Evolutionary conservation across 2,888 invertebrate species (phyloP).

Genomic region (Dasypogon diadema): DNA sequence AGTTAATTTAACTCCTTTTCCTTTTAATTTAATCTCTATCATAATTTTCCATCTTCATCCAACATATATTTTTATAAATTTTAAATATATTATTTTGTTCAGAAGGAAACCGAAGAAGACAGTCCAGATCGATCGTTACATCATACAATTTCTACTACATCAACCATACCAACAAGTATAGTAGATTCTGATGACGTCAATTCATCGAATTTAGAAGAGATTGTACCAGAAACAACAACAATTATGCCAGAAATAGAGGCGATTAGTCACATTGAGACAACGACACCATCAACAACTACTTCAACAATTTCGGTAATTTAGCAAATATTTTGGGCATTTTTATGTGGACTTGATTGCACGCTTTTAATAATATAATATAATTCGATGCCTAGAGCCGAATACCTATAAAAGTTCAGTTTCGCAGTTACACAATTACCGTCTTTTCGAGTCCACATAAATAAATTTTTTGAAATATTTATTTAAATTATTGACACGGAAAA

Average conservation of each 20-base stretch:
- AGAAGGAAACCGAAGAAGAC: slow-evolving; percentile 8
- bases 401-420: too few species aligned
- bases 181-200: neutral
- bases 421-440: too few species aligned
- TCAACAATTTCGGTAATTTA: slow-evolving; percentile 37
- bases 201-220: slow-evolving; percentile 22
- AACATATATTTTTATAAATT: neutral
- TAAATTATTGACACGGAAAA: too few species aligned
- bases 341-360: too few species aligned
- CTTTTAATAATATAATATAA: too few species aligned
- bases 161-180: slow-evolving; percentile 22
- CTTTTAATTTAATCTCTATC: too few species aligned
- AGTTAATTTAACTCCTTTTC: slow-evolving; percentile 29
- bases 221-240: slow-evolving; percentile 40
- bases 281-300: slow-evolving; percentile 19
- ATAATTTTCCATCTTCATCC: too few species aligned
- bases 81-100: neutral
- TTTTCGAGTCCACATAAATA: too few species aligned
- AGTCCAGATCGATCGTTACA: slow-evolving; percentile 8
- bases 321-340: too few species aligned
- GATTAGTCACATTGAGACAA: slow-evolving; percentile 11
- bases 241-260: slow-evolving; percentile 26
- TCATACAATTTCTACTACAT: neutral
- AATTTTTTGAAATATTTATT: too few species aligned
- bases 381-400: too few species aligned